A percentile compares a stretch with the other conserved stretches of the same genome.
Conservation (phyloP, 1,140 invertebrate species). For the Microplitis demolitor region DNA sequence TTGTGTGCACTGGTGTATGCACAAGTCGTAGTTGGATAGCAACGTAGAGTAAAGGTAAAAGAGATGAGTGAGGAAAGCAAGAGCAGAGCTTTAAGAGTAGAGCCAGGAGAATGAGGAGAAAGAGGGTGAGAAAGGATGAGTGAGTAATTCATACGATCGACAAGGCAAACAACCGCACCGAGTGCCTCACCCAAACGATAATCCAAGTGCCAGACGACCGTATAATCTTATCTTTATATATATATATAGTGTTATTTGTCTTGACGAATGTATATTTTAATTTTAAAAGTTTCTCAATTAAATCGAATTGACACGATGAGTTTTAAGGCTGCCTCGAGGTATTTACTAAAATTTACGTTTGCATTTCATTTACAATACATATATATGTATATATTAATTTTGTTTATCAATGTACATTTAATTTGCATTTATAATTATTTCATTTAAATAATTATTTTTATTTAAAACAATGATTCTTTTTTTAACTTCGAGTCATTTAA, state of each 20-base stretch:
- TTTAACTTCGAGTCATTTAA: too few species aligned
- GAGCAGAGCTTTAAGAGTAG: too few species aligned
- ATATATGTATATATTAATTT: too few species aligned
- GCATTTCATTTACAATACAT: not conserved
- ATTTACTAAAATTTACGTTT: not conserved
- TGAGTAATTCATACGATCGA: not conserved
- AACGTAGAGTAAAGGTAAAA: too few species aligned
- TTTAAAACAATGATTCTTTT: too few species aligned
- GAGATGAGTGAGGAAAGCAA: too few species aligned
- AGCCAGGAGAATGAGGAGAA: not conserved
- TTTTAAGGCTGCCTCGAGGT: not conserved
- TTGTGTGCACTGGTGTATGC: too few species aligned
- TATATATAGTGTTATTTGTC: slow-evolving; percentile 36
- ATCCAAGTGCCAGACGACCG: slow-evolving; percentile 5
- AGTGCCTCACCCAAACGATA: not conserved
- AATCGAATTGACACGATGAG: slow-evolving; percentile 37
- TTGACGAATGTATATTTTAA: slow-evolving; percentile 44
- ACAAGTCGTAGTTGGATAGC: too few species aligned
- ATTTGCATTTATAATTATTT: too few species aligned
- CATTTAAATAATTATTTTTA: too few species aligned
- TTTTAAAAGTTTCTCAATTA: slow-evolving; percentile 54
- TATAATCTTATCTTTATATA: slow-evolving; percentile 18
- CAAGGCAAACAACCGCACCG: slow-evolving; percentile 20
- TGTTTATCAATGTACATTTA: too few species aligned
- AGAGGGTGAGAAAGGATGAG: not conserved